These are phyloP conservation scores for Caenorhabditis briggsae DNA, from an alignment of 1,140 invertebrate species.

Conservation along the genomic window DNA sequence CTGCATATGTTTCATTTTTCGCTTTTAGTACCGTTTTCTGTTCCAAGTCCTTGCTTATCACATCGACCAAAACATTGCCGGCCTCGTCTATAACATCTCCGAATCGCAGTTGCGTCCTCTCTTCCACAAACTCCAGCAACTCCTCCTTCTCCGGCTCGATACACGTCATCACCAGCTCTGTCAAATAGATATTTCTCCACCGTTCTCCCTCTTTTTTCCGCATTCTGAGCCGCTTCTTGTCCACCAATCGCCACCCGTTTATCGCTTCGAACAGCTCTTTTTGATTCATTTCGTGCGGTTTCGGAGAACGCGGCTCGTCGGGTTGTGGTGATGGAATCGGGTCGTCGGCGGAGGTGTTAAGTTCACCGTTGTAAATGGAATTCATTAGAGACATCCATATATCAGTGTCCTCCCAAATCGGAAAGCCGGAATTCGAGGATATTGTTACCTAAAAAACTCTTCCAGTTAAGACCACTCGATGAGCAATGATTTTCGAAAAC, in stretches of 20 bases:
- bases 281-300: not conserved
- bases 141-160: not conserved
- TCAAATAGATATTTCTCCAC: conserved; percentile 30
- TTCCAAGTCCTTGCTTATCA: not conserved
- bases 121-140: not conserved
- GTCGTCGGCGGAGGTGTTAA: not conserved
- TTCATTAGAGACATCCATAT: not conserved
- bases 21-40: no score
- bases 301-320: not conserved
- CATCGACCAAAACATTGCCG: conserved; percentile 11
- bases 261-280: not conserved
- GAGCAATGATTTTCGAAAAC: no score
- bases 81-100: not conserved
- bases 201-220: not conserved
- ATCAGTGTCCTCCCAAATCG: conserved; percentile 24
- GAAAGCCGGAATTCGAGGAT: not conserved
- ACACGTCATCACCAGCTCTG: not conserved
- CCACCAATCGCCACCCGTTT: conserved; percentile 15
- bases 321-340: not conserved
- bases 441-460: conserved; percentile 15
- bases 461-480: no score
- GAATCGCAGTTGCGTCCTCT: not conserved
- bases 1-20: not conserved
- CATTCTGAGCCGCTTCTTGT: not conserved
- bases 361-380: not conserved